Evolutionary conservation across 2,888 invertebrate species (phyloP).

Genomic region (Synanthedon formicaeformis): DNA sequence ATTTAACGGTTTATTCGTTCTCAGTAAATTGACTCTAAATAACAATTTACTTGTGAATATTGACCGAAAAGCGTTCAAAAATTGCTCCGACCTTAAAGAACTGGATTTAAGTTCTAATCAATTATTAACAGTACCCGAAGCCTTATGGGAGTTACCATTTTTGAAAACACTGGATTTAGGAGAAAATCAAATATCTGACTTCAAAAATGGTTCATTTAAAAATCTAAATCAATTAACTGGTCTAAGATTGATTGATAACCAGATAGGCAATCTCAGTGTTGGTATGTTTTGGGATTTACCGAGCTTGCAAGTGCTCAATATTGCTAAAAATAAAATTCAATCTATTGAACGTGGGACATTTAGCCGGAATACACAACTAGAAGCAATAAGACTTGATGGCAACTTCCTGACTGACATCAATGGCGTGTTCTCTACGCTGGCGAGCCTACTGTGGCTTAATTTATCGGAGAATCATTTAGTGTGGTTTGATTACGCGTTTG

Average conservation of each 20-base stretch:
- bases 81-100: slow-evolving; percentile 89
- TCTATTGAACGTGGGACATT: slow-evolving; percentile 87
- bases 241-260: slow-evolving; percentile 89
- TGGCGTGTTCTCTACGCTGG: slow-evolving; percentile 87
- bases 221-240: slow-evolving; percentile 89
- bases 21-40: slow-evolving; percentile 86
- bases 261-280: slow-evolving; percentile 84
- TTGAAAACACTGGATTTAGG: slow-evolving; percentile 91
- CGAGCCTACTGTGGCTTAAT: slow-evolving; percentile 88
- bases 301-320: slow-evolving; percentile 85
- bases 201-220: slow-evolving; percentile 86
- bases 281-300: slow-evolving; percentile 91
- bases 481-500: slow-evolving; percentile 94
- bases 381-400: slow-evolving; percentile 88
- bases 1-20: slow-evolving; percentile 85
- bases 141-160: slow-evolving; percentile 83
- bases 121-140: slow-evolving; percentile 83
- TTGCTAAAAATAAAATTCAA: slow-evolving; percentile 90
- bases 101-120: slow-evolving; percentile 90
- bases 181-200: slow-evolving; percentile 88
- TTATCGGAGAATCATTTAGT: slow-evolving; percentile 91
- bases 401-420: slow-evolving; percentile 91
- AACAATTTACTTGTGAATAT: slow-evolving; percentile 86
- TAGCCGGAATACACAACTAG: slow-evolving; percentile 82
- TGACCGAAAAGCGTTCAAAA: slow-evolving; percentile 85